These are phyloP conservation scores for Nymphicus hollandicus DNA, from an alignment of 2,113 vertebrate species.

Conservation along the genomic window DNA sequence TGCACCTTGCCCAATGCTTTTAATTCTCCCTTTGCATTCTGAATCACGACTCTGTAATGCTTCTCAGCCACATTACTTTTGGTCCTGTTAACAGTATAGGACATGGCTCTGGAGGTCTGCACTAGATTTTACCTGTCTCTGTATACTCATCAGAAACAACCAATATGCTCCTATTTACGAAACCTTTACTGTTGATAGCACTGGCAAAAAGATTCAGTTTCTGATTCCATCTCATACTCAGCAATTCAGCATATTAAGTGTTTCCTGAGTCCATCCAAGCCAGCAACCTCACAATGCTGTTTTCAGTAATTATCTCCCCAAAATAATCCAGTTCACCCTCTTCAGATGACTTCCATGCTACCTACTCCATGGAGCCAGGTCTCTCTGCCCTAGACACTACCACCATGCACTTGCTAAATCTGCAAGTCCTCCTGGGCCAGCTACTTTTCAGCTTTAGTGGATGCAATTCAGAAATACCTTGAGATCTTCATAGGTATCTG, in stretches of 20 bases:
- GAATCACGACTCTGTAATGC: neutral
- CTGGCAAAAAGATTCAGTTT: neutral
- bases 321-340: neutral
- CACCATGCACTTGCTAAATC: neutral
- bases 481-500: constrained; percentile 97
- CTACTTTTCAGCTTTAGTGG: neutral
- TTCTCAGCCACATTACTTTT: neutral
- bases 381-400: neutral
- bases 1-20: neutral
- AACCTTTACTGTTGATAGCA: neutral
- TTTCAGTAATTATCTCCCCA: neutral
- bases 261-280: neutral
- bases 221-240: neutral
- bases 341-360: neutral
- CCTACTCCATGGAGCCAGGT: neutral
- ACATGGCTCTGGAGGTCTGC: neutral
- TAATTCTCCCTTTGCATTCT: neutral
- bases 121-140: neutral
- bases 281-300: neutral
- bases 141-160: neutral
- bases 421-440: too few species aligned
- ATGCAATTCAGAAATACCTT: constrained; percentile 81
- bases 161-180: neutral
- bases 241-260: neutral
- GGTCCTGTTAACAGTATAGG: neutral